Evolutionary conservation across 1,140 invertebrate species (phyloP).

Genomic region (Kradibia gibbosae): DNA sequence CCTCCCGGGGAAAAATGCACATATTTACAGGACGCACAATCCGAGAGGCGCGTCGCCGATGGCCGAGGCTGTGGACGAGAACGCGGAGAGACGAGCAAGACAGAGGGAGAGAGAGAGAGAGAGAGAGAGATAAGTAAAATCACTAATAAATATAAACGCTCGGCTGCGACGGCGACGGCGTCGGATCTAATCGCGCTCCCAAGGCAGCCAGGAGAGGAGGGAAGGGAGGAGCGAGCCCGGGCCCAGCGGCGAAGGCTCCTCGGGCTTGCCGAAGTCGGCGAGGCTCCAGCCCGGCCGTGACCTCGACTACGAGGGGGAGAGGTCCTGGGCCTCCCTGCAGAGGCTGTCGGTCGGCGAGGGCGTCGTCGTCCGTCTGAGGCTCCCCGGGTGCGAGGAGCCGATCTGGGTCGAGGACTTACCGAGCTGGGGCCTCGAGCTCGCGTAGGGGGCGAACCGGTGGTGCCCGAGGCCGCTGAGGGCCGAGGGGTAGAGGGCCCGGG

Average conservation of each 20-base stretch:
- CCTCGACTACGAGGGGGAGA: slow-evolving; percentile 70
- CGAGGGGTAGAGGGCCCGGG: slow-evolving; percentile 71
- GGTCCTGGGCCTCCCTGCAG: slow-evolving; percentile 67
- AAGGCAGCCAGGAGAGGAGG: no score
- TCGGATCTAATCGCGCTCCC: no score
- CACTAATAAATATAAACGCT: no score
- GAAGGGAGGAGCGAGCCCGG: no score
- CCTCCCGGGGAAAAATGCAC: slow-evolving; percentile 28
- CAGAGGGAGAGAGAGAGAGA: no score
- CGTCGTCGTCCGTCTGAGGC: slow-evolving; percentile 66
- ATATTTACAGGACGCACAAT: slow-evolving; percentile 31
- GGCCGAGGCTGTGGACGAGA: no score
- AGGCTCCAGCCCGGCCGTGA: no score
- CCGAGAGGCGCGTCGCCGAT: background rate
- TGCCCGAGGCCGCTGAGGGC: slow-evolving; percentile 56
- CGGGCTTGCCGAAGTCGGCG: no score
- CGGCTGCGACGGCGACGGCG: no score
- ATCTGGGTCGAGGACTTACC: slow-evolving; percentile 55
- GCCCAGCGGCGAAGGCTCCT: no score
- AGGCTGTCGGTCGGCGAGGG: slow-evolving; percentile 70
- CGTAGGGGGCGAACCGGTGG: slow-evolving; percentile 72
- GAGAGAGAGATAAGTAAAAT: no score
- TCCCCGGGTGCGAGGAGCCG: slow-evolving; percentile 60
- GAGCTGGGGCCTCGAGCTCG: slow-evolving; percentile 61
- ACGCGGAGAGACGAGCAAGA: no score